Base-by-base conservation (phyloP, 2,888 invertebrate genomes). In the Volucella zonaria region DNA sequence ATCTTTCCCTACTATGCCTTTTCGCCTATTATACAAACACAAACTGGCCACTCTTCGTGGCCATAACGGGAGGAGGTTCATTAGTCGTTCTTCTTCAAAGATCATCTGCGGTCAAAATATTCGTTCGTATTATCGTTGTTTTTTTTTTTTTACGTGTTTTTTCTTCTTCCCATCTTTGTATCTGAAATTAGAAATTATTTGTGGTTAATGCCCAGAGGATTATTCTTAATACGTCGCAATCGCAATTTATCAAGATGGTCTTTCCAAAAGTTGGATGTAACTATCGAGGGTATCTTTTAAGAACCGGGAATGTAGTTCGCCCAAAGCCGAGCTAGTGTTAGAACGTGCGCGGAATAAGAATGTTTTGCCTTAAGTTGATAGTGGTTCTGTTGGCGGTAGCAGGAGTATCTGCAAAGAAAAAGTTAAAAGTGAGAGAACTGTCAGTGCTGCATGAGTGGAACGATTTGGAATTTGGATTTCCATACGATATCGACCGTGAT, bases 401-500 rank as follows among this genome's bases (percentile, higher is more conserved):
- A 8, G 40, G 23, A 1, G 12, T 62, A 10, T 49, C 66, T 11
- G 74, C 54, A 31, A 31, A 6, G 4, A 71, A 10, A 6, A 71
- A 70, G 18, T 62, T 82, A 47, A 71, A 71, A 42, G 64, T 66
- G 8, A 18, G 82, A 11, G 58, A 76, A 43, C 54, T 82, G 0
- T 66, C 71, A 11, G 91, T 93, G 0, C 92, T 95, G 11, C 93
- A 94, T 87, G 93, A 95, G 89, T 96, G 96, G 96, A 91, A 93
- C 0, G 92, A 94, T 77, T 88, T 96, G 51, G 95, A 95, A 66
- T 95, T 95, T 89, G 93, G 92, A 18, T 95, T 94, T 89, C 93
- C 94, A 0, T 93, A 90, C 62, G 92, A 91, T 0, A 87, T 86
- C 0, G 93, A 92, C 0, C 91, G 92, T 76, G 89, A 92, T 52